Percentiles rank a stretch among this genome's conserved stretches.
Conservation (phyloP, 1,140 invertebrate species). For the Latrodectus geometricus region DNA sequence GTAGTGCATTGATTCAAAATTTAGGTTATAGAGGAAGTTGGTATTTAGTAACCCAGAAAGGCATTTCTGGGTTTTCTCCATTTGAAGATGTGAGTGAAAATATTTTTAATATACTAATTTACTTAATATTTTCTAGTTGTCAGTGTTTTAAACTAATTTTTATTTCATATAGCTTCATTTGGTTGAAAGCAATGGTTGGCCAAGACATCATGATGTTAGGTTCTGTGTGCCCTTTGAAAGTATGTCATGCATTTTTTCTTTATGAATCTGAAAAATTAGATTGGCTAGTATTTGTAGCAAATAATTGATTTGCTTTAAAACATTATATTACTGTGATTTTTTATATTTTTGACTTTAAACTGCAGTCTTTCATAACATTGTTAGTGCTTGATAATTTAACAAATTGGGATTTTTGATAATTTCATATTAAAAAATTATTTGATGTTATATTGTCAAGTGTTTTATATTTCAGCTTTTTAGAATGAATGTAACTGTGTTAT, state of each 20-base stretch:
- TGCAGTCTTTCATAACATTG: not conserved
- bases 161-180: constrained; percentile 49
- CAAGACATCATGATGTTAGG: constrained; percentile 61
- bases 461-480: too few species aligned
- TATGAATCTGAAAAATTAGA: too few species aligned
- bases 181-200: constrained; percentile 61
- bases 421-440: too few species aligned
- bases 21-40: constrained; percentile 73
- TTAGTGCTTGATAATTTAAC: not conserved
- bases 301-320: not conserved
- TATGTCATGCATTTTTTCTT: constrained; percentile 41
- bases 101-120: not conserved
- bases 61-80: constrained; percentile 72
- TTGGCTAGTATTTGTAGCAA: not conserved
- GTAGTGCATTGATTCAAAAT: constrained; percentile 74
- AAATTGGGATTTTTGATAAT: not conserved
- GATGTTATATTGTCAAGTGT: not conserved
- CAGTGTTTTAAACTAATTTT: not conserved
- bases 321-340: not conserved
- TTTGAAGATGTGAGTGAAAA: constrained; percentile 70
- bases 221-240: constrained; percentile 64
- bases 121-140: not conserved
- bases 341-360: not conserved
- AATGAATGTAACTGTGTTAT: too few species aligned
- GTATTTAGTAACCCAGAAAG: constrained; percentile 74